Percentiles rank a stretch among this genome's conserved stretches.
These are phyloP conservation scores for Chaetodon trifasciatus DNA, from an alignment of 2,797 vertebrate species.

Conservation along the genomic window DNA sequence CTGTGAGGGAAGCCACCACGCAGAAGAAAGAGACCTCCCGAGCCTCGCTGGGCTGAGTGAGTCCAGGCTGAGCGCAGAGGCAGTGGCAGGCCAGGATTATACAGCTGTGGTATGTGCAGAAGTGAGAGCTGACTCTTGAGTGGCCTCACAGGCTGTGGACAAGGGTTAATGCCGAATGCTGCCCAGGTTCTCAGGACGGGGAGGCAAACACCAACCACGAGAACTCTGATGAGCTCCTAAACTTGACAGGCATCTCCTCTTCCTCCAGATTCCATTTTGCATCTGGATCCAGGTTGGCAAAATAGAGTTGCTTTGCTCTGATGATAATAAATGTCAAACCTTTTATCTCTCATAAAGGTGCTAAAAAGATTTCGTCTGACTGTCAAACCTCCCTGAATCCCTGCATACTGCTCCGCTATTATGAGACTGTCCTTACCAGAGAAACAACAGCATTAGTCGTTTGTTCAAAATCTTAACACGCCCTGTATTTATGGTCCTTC, in stretches of 20 bases:
- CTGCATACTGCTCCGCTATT: neutral
- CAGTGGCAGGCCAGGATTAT: neutral
- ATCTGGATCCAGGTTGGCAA: neutral
- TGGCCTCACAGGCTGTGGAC: neutral
- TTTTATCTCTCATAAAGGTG: neutral
- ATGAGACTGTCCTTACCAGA: neutral
- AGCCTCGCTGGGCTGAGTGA: neutral
- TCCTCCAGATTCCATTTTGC: no score
- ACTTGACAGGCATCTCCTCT: neutral
- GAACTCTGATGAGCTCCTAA: slow-evolving; percentile 4
- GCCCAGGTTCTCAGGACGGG: neutral
- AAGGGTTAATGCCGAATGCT: neutral
- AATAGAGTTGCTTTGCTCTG: neutral
- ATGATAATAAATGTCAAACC: neutral
- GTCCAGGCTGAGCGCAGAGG: neutral
- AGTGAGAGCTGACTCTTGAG: neutral
- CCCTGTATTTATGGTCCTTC: neutral
- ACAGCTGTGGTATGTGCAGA: slow-evolving; percentile 5
- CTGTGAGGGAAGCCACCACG: slow-evolving; percentile 2
- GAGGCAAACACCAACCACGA: slow-evolving; percentile 7
- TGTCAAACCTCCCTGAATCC: neutral
- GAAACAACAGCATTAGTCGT: neutral
- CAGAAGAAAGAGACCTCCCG: slow-evolving; percentile 16
- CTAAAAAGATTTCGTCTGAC: neutral
- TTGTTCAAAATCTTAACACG: neutral